A percentile compares a stretch with the other conserved stretches of the same genome.
phyloP scores from a whole-genome alignment of 2,888 invertebrate genomes.

The Julus scandinavius region DNA sequence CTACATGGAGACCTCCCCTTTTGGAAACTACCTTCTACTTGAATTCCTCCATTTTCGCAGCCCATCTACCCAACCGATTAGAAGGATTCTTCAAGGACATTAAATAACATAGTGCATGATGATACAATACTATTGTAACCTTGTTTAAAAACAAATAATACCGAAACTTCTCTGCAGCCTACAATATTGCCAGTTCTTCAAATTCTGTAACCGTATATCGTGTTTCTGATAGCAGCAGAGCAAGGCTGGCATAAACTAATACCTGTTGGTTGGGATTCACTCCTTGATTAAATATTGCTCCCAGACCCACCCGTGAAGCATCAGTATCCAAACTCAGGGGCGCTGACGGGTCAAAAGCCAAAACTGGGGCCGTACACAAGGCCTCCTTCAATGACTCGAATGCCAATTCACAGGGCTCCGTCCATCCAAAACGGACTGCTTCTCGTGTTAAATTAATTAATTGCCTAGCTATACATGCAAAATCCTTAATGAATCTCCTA shows the following conservation, averaged over 20 bases:
- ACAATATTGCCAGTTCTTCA: slow-evolving; percentile 44
- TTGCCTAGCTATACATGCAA: neutral
- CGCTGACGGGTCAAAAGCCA: neutral
- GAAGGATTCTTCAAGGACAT: neutral
- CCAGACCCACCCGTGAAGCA: neutral
- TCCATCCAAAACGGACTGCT: neutral
- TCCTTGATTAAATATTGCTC: slow-evolving; percentile 16
- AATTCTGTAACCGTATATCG: neutral
- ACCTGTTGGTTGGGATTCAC: neutral
- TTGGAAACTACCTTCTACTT: neutral
- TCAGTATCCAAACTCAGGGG: slow-evolving; percentile 46
- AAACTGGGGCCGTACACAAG: neutral
- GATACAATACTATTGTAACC: neutral
- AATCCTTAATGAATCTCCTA: neutral
- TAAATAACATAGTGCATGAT: neutral
- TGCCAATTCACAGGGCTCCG: neutral
- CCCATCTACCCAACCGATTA: neutral
- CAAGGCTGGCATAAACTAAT: neutral
- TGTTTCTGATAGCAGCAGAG: neutral
- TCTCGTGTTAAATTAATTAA: neutral
- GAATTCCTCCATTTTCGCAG: neutral
- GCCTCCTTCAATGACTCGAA: neutral
- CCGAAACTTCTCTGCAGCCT: neutral
- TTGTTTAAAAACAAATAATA: neutral
- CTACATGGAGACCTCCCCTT: neutral